phyloP scores from a whole-genome alignment of 2,888 invertebrate genomes.

The Chrysolina haemoptera region DNA sequence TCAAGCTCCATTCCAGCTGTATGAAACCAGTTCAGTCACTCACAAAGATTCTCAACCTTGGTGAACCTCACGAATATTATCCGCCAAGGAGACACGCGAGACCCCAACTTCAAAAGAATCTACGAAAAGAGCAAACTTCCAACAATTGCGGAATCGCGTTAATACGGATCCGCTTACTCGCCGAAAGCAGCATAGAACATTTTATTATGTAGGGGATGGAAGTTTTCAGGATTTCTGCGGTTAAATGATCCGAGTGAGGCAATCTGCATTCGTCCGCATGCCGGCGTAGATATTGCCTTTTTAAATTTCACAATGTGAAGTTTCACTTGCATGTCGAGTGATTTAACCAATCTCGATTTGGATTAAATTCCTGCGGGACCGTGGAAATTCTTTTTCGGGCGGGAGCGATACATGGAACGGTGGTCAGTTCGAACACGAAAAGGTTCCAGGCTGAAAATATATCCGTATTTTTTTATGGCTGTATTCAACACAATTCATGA shows the following conservation, averaged over 20 bases:
- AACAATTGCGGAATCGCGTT: slow-evolving; percentile 18
- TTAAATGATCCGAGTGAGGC: slow-evolving; percentile 33
- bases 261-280: slow-evolving; percentile 30
- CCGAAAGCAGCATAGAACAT: slow-evolving; percentile 26
- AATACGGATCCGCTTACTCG: slow-evolving; percentile 10
- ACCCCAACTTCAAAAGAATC: neutral
- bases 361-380: slow-evolving; percentile 1
- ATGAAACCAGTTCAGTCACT: neutral
- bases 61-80: neutral
- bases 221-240: slow-evolving; percentile 34
- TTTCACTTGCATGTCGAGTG: slow-evolving; percentile 28
- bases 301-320: slow-evolving; percentile 28
- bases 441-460: neutral
- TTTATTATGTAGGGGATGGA: slow-evolving; percentile 28
- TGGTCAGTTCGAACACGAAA: neutral
- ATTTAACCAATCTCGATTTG: slow-evolving; percentile 6
- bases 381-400: neutral
- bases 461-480: neutral
- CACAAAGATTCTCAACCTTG: neutral
- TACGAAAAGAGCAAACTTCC: neutral
- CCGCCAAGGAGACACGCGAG: neutral
- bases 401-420: neutral
- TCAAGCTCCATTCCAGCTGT: neutral
- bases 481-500: neutral
- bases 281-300: slow-evolving; percentile 30